Evolutionary conservation across 2,888 invertebrate species (phyloP).

Genomic region (Pheosia tremula): DNA sequence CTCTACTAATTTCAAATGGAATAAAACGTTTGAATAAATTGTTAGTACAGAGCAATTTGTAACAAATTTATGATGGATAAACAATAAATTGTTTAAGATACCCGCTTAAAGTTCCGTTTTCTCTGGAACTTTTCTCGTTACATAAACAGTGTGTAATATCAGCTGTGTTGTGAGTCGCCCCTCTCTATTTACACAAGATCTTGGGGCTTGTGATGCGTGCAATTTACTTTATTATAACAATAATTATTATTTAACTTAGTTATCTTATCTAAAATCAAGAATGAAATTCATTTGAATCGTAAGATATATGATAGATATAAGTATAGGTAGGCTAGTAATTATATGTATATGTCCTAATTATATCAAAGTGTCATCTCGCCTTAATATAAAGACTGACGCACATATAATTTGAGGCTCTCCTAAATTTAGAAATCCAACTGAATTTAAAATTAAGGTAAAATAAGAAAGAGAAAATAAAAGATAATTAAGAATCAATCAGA

Average conservation of each 20-base stretch:
- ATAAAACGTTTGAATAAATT: conserved; percentile 10
- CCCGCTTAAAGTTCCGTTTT: conserved; percentile 34
- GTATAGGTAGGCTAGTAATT: too few relatives aligned
- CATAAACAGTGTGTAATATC: conserved; percentile 45
- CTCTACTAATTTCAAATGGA: neutral
- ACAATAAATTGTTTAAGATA: conserved; percentile 41
- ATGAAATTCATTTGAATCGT: too few relatives aligned
- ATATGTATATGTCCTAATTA: too few relatives aligned
- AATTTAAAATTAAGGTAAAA: too few relatives aligned
- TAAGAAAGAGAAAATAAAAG: neutral
- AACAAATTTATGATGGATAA: conserved; percentile 35
- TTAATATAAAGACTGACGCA: too few relatives aligned
- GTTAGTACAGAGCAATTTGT: conserved; percentile 23
- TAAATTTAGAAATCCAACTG: too few relatives aligned
- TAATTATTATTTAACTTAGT: conserved; percentile 2
- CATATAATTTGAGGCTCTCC: too few relatives aligned
- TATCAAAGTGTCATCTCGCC: too few relatives aligned
- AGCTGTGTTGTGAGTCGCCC: conserved; percentile 32
- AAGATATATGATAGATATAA: too few relatives aligned
- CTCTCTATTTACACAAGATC: conserved; percentile 34
- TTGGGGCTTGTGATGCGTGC: conserved; percentile 18
- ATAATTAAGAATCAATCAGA: neutral
- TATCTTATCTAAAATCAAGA: too few relatives aligned
- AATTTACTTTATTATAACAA: conserved; percentile 19
- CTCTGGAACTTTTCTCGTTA: conserved; percentile 41